Conservation (phyloP, 2,888 invertebrate genomes). For the Cataglyphis rosenhaueri region DNA sequence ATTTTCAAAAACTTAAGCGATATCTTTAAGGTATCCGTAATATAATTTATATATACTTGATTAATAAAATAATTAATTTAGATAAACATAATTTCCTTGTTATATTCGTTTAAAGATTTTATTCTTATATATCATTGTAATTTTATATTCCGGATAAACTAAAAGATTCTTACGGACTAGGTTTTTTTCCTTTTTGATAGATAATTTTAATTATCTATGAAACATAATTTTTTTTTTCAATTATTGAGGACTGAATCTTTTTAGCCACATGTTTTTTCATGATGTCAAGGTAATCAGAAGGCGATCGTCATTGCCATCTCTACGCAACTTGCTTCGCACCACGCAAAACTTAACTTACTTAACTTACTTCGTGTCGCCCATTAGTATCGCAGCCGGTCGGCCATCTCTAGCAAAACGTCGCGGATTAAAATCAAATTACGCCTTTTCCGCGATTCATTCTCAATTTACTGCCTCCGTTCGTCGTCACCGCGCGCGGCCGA, state of each 20-base stretch:
- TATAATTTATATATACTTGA: neutral
- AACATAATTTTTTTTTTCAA: neutral
- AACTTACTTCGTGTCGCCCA: neutral
- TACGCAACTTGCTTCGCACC: neutral
- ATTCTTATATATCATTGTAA: neutral
- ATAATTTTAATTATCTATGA: neutral
- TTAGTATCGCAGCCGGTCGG: constrained; percentile 47
- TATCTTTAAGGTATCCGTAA: neutral
- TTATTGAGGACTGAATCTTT: neutral
- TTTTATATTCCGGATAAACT: neutral
- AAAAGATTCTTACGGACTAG: too few species aligned
- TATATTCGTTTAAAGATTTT: neutral
- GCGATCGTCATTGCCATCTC: neutral
- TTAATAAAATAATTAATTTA: neutral
- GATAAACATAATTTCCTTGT: neutral
- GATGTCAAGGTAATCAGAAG: neutral
- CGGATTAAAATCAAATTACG: constrained; percentile 62
- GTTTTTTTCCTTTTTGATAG: neutral
- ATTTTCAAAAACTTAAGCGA: neutral
- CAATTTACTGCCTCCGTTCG: constrained; percentile 44
- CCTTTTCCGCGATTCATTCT: constrained; percentile 52
- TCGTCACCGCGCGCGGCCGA: constrained; percentile 38
- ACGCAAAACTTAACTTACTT: constrained; percentile 15
- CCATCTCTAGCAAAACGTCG: constrained; percentile 27
- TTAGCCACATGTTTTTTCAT: neutral